Base-by-base conservation (phyloP, 2,113 vertebrate species). In the Odontesthes bonariensis region DNA sequence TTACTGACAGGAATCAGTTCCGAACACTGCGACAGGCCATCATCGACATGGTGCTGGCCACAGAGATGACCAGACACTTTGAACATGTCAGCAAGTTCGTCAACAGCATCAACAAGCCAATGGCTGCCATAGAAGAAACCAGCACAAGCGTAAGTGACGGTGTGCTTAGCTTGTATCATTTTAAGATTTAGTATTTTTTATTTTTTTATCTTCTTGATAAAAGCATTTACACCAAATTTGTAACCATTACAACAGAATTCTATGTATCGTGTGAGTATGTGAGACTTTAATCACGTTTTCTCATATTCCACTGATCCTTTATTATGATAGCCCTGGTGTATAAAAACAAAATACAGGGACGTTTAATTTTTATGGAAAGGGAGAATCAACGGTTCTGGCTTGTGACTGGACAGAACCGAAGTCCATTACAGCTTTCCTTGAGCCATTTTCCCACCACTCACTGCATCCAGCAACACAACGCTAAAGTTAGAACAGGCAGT, bases 11-110 rank as follows among this genome's bases (percentile, higher is more conserved):
- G 93, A 98, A 94, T 77, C 96, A 96, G 92, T 99, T 97, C 86
- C 92, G 97, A 54, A 96, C 95, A 0, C 87, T 99, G 81, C 95
- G 97, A 20, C 98, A 99, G 81, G 95, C 97, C 71, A 96, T 98
- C 80, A 99, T 99, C 57, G 97, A 99, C 90, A 99, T 99, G 98
- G 97, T 99, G 81, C 91, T 99, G 88, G 98, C 97, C 69, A 99
- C 97, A 0, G 98, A 99, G 92, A 99, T 99, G 98, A 99, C 98
- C 0, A 93, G 97, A 76, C 97, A 99, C 89, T 99, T 99, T 49
- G 98, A 99, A 84, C 97, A 99, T 0, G 97, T 98, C 87, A 99
- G 96, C 91, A 99, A 98, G 90, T 99, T 99, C 79, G 98, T 97
- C 69, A 99, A 99, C 91, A 99, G 97, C 89, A 95, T 99, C 94